phyloP scores from a whole-genome alignment of 1,140 invertebrate genomes.

The Papilio machaon region DNA sequence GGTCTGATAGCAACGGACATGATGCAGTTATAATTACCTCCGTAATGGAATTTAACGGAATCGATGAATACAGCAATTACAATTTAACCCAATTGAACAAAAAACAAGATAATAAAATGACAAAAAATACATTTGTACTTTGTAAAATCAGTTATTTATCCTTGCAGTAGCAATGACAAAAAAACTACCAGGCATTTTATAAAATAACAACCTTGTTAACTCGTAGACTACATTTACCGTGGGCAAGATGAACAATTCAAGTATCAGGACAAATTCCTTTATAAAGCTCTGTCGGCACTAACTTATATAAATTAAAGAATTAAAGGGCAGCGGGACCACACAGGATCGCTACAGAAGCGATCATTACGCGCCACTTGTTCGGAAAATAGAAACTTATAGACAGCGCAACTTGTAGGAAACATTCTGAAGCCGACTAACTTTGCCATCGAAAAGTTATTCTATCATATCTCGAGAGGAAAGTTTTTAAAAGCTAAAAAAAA shows the following conservation, averaged over 20 bases:
- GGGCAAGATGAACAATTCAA: constrained; percentile 3
- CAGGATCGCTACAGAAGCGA: constrained; percentile 7
- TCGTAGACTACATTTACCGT: background rate
- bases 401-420: background rate
- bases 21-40: constrained; percentile 10
- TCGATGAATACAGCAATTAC: background rate
- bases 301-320: constrained; percentile 27
- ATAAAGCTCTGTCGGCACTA: background rate
- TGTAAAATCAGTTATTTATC: background rate
- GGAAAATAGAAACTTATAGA: constrained; percentile 12
- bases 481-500: background rate
- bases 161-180: background rate
- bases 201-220: background rate
- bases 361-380: constrained; percentile 32
- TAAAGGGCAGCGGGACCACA: constrained; percentile 18
- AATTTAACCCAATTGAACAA: background rate
- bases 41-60: constrained; percentile 11
- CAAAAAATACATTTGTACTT: background rate
- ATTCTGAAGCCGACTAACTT: background rate
- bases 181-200: constrained; percentile 6
- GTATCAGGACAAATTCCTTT: background rate
- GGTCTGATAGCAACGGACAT: background rate
- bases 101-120: background rate
- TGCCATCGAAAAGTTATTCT: constrained; percentile 18
- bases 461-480: background rate